Evolutionary conservation across 2,888 invertebrate genomes (phyloP).

Genomic region (Tolmerus cingulatus): DNA sequence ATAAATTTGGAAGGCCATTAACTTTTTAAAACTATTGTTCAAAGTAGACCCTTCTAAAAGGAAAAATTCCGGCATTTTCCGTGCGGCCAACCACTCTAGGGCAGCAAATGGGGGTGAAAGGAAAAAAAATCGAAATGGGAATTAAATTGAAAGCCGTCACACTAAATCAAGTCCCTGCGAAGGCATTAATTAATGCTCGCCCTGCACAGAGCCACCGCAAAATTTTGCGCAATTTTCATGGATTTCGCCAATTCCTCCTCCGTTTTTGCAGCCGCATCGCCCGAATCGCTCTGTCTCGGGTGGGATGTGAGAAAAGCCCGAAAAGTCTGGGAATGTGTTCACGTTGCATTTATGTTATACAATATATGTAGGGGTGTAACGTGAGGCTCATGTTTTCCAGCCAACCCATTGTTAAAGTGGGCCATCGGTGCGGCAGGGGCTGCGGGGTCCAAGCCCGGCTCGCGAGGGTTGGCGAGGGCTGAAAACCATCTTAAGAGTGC

Average conservation of each 20-base stretch:
- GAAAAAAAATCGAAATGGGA: neutral
- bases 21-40: neutral
- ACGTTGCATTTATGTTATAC: neutral
- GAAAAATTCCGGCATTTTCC: neutral
- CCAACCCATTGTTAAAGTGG: neutral
- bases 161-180: neutral
- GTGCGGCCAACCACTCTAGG: neutral
- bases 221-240: neutral
- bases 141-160: neutral
- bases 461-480: neutral
- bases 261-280: neutral
- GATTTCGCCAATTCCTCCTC: neutral
- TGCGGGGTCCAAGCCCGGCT: neutral
- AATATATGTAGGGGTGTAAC: neutral
- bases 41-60: neutral
- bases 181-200: neutral
- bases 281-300: neutral
- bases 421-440: neutral
- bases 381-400: neutral
- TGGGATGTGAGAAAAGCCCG: neutral
- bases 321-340: neutral
- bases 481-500: slow-evolving; percentile 40
- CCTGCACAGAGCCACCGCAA: neutral
- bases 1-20: neutral
- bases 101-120: neutral